phyloP scores from a whole-genome alignment of 2,888 invertebrate species.

The Serripes groenlandicus region DNA sequence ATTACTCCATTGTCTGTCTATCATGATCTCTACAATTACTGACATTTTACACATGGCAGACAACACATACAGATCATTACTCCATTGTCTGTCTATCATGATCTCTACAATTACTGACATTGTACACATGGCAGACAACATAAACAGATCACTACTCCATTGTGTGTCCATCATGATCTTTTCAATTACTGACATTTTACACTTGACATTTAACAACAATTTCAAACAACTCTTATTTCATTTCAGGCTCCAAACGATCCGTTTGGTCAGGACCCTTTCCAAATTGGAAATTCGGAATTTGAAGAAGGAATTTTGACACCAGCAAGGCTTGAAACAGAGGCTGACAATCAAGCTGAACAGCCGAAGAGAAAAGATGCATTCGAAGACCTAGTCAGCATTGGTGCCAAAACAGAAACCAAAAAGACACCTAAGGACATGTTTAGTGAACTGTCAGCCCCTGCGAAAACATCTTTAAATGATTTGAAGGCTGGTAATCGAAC shows the following conservation, averaged over 20 bases:
- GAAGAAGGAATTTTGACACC: conserved; percentile 64
- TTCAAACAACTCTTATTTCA: background rate
- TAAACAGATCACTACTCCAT: too few species aligned
- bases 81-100: too few species aligned
- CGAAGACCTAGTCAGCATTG: conserved; percentile 75
- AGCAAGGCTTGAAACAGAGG: conserved; percentile 45
- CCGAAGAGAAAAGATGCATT: conserved; percentile 67
- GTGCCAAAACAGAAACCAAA: conserved; percentile 48
- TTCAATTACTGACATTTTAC: too few species aligned
- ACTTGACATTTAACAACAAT: too few species aligned
- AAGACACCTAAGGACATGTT: conserved; percentile 79
- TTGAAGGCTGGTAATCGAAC: conserved; percentile 62
- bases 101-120: too few species aligned
- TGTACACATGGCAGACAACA: too few species aligned
- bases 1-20: too few species aligned
- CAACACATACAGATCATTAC: too few species aligned
- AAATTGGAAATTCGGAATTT: conserved; percentile 34
- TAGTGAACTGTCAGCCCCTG: conserved; percentile 66
- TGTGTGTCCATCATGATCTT: too few species aligned
- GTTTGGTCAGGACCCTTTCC: conserved; percentile 71
- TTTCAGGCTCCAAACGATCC: conserved; percentile 71
- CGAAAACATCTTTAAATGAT: conserved; percentile 78
- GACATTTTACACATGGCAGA: too few species aligned
- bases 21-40: too few species aligned
- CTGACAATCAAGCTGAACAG: conserved; percentile 34